Percentiles rank a stretch among this genome's conserved stretches.
Evolutionary conservation across 2,113 vertebrate species (phyloP).

Genomic region (Eupsittula cactorum): DNA sequence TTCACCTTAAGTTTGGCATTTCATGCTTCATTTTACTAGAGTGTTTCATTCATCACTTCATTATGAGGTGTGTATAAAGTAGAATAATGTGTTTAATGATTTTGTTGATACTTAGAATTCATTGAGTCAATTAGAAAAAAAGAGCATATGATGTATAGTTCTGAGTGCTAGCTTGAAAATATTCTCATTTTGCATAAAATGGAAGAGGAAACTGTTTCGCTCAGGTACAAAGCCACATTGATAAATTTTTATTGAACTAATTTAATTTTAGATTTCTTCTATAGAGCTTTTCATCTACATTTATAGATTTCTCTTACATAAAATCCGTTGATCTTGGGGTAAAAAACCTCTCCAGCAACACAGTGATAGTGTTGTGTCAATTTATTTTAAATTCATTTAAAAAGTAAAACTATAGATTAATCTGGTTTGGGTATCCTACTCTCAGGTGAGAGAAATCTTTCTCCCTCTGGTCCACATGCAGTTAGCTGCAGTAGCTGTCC

Average conservation of each 20-base stretch:
- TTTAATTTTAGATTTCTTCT: not conserved
- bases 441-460: not conserved
- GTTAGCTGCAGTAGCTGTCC: not conserved
- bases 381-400: not conserved
- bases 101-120: not conserved
- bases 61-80: not conserved
- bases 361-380: not conserved
- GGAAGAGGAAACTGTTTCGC: not conserved
- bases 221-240: not conserved
- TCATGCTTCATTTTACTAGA: not conserved
- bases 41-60: not conserved
- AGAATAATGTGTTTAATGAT: not conserved
- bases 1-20: conserved; percentile 1
- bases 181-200: not conserved
- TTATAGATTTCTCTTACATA: not conserved
- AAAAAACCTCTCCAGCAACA: not conserved
- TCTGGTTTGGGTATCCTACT: not conserved
- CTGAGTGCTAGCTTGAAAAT: not conserved
- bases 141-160: not conserved
- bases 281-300: not conserved
- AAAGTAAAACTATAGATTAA: not conserved
- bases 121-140: not conserved
- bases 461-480: not conserved
- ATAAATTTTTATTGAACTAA: not conserved
- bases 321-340: not conserved